Evolutionary conservation across 2,797 vertebrate species (phyloP), one percentile per base, ranked within the genome.

Genomic region (Prunella strophiata): DNA sequence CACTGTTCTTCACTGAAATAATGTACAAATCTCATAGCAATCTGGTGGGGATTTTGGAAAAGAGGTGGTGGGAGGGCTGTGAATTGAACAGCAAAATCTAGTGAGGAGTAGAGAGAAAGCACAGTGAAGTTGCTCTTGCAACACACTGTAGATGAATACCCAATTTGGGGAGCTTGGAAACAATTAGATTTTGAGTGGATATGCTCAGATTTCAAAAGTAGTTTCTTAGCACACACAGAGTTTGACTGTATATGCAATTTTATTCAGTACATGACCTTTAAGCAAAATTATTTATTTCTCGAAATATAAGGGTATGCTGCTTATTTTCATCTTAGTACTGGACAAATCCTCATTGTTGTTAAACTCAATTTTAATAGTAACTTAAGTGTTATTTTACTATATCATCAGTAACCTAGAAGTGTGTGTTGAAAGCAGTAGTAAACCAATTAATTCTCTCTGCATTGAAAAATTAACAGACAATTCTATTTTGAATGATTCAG

Each of bases 321-420:
- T 90, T 90, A 58, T 96, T 97, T 97, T 97, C 7, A 3, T 55
- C 61, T 70, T 86, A 63, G 38, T 73, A 75, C 38, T 93, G 91
- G 88, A 88, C 42, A 97, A 90, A 95, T 94, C 45, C 58, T 95
- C 66, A 73, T 79, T 32, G 45, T 59, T 73, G 27, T 96, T 94
- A 92, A 96, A 91, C 9, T 85, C 18, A 27, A 42, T 89, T 94
- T 97, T 94, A 96, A 87, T 80, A 94, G 75, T 92, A 96, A 92
- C 29, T 59, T 52, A 48, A 78, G 19, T 67, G 43, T 83, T 84
- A 83, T 91, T 83, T 88, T 76, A 75, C 34, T 88, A 10, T 86
- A 92, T 82, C 47, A 74, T 81, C 75, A 74, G 17, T 88, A 87
- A 65, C n/a, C 45, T 89, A 96, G 88, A 96, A 93, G 20, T 62